Base-by-base conservation (phyloP, 1,140 invertebrate genomes). In the Plectus sambesii region DNA sequence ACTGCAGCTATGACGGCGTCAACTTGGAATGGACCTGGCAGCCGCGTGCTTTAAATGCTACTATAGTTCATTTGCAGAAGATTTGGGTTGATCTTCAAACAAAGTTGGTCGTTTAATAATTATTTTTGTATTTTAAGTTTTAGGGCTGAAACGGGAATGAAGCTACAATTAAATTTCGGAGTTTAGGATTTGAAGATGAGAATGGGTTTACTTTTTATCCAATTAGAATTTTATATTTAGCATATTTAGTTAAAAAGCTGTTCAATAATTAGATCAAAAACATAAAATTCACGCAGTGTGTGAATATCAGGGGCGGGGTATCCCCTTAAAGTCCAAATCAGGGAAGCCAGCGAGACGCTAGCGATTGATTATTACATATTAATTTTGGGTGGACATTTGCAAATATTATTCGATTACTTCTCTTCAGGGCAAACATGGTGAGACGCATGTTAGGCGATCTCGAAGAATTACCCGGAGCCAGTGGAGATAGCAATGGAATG, bases 1-100 rank as follows among this genome's bases (percentile, higher is more conserved):
- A 82, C 61, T 81, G 79, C 64, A 69, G 76, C 41, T 85, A 64
- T 37, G 65, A 75, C 71, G 76, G 79, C 42, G 53, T 69, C 5
- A 36, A 50, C 3, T 29, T 66, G 8, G 62, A 72, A 17, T 75
- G 74, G 74, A 66, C 66, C 5, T 70, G 63, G 59, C 69, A 73
- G 55, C 58, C 47, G 48, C 62, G 68, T 65, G 43, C 52, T 36
- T 25, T 42, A 20, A 1, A 25, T 40, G 8, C 22, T 5, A 20
- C 46, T n/a, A 42, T 46, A 27, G 9, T 9, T 5, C 19, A 35
- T 8, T 37, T 62, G 19, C 60, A 62, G 39, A 49, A 30, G 29
- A 37, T 40, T 15, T 63, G 60, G 60, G 45, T 47, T 12, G 61
- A 55, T 24, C 40, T 62, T 15, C 42, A 44, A 37, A 33, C 50